phyloP scores from a whole-genome alignment of 1,140 invertebrate species.

The Drosophila sucinea region DNA sequence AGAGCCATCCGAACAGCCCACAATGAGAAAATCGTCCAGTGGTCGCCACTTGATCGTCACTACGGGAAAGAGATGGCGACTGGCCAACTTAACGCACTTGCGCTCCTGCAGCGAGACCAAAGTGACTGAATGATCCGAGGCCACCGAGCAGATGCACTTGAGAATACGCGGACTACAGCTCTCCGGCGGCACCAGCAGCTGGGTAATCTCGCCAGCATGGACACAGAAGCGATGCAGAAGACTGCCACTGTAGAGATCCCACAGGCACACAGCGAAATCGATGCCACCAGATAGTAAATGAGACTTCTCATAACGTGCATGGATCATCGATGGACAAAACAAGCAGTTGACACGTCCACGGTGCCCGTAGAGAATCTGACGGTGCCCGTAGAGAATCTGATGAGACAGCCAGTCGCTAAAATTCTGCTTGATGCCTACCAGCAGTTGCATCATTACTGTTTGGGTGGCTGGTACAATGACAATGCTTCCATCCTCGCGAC shows the following conservation, averaged over 20 bases:
- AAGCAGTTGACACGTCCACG: constrained; percentile 97
- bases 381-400: constrained; percentile 87
- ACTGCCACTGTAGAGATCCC: constrained; percentile 96
- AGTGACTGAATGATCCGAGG: constrained; percentile 98
- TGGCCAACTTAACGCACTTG: constrained; percentile 97
- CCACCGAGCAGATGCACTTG: constrained; percentile 98
- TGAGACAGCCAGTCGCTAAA: constrained; percentile 95
- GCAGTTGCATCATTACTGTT: constrained; percentile 95
- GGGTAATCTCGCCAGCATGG: constrained; percentile 96
- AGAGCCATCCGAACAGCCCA: constrained; percentile 98
- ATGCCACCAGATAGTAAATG: constrained; percentile 97
- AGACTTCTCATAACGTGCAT: constrained; percentile 95
- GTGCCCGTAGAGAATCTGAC: constrained; percentile 87
- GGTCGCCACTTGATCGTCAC: constrained; percentile 98
- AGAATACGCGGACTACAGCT: constrained; percentile 95
- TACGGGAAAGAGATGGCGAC: constrained; percentile 98
- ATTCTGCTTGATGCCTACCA: constrained; percentile 95
- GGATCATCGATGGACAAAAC: constrained; percentile 96
- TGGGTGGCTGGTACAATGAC: constrained; percentile 98
- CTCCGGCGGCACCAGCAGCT: constrained; percentile 95
- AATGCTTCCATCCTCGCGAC: constrained; percentile 97
- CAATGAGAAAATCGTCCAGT: constrained; percentile 98
- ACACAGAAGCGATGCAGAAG: constrained; percentile 97
- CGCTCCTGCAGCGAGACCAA: constrained; percentile 96
- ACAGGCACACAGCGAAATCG: constrained; percentile 98